Evolutionary conservation across 2,888 invertebrate species (phyloP).

Genomic region (Heliconius cydno): DNA sequence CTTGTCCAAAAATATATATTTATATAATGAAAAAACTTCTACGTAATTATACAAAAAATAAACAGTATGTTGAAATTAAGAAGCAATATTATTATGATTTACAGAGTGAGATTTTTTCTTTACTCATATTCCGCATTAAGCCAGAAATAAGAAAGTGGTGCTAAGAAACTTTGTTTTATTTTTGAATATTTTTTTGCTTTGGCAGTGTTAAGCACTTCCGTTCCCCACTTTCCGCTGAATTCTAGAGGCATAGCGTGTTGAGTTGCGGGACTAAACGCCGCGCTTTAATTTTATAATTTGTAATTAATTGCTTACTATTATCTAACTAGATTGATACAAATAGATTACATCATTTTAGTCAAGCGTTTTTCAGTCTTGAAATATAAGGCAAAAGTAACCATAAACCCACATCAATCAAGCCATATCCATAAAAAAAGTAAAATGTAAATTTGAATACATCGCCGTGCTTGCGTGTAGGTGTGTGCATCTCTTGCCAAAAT

Average conservation of each 20-base stretch:
- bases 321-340: neutral
- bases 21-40: neutral
- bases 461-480: conserved; percentile 6
- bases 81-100: neutral
- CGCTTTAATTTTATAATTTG: neutral
- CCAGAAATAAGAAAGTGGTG: neutral
- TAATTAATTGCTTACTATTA: neutral
- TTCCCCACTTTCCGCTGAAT: no score
- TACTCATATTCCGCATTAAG: neutral
- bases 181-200: neutral
- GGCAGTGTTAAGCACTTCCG: no score
- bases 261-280: no score
- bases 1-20: conserved; percentile 2
- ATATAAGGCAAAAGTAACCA: neutral
- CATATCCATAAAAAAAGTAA: conserved; percentile 10
- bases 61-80: neutral
- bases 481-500: conserved; percentile 38
- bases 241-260: no score
- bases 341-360: neutral
- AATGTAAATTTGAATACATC: conserved; percentile 10
- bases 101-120: neutral
- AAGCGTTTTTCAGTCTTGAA: neutral
- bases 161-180: neutral
- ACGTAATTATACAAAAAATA: neutral
- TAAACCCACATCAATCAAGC: conserved; percentile 13